Evolutionary conservation across 2,888 invertebrate genomes (phyloP), one percentile per base, ranked within the genome.

Genomic region (Eueremaeus valkanovi): DNA sequence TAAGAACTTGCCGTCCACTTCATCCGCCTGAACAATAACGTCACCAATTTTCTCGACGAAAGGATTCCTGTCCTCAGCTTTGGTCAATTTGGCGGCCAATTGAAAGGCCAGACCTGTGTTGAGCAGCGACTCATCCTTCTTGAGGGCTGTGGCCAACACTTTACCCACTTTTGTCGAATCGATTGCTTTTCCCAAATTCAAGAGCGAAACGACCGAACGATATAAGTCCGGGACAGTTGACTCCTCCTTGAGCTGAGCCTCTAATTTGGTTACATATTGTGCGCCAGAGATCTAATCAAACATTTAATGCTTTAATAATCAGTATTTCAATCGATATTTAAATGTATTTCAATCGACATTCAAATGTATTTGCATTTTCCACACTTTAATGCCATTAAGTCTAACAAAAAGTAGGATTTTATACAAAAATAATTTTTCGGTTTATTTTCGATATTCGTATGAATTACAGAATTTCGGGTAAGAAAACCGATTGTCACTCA

Each of bases 21-120:
- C 96, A 85, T 98, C 97, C 1, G 96, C 96, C 82, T 96, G 95
- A 3, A 92, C 90, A 77, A 97, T 86, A n/a, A 92, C 90, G 83
- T 95, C 94, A 84, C 95, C 95, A 31, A 95, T 90, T 74, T 92
- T 89, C 77, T 91, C 89, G 61, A 88, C 87, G 61, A 84, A 83
- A 72, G 82, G 81, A 63, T 81, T 82, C 8, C 84, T 78, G 73
- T 84, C 83, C 58, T 77, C 72, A 77, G 76, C 76, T 76, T 87
- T 87, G 0, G 88, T 88, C 79, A 95, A 85, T 78, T 90, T 87
- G 63, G 91, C 86, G n/a, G 93, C 92, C 73, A 92, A 63, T 73
- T 72, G 33, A 29, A 73, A 75, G 73, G 72, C 66, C 13, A 73
- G 29, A 13, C 76, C 75, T 45, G 68, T 73, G 21, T 58, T 75